Percentiles rank a stretch among this genome's conserved stretches.
Conservation (phyloP, 2,797 vertebrate genomes). For the Anguilla marmorata region DNA sequence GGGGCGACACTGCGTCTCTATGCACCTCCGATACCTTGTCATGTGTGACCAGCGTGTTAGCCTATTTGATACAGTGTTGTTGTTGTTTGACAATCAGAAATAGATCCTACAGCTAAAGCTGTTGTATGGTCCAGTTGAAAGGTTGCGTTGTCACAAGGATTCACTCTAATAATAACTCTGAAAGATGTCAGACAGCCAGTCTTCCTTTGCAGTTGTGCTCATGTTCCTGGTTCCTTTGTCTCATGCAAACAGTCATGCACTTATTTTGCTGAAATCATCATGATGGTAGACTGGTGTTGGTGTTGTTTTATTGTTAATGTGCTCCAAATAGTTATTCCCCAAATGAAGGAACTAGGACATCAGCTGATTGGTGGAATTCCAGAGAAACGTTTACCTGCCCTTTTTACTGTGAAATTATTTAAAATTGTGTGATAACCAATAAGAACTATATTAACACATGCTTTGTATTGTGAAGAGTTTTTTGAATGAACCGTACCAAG, state of each 20-base stretch:
- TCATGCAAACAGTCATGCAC: neutral
- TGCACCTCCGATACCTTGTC: neutral
- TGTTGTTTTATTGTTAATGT: neutral
- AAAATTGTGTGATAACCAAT: constrained; percentile 7
- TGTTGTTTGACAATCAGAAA: neutral
- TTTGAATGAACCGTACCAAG: neutral
- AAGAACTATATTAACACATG: neutral
- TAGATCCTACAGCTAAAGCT: neutral
- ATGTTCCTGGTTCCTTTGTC: neutral
- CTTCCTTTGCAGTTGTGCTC: neutral
- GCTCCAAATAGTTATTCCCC: neutral
- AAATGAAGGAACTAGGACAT: neutral
- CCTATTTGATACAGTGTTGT: neutral
- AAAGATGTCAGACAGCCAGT: neutral
- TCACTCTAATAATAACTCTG: neutral
- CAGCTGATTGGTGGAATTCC: neutral
- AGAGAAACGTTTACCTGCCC: neutral
- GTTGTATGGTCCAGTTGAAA: neutral
- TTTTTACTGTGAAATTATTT: constrained; percentile 20
- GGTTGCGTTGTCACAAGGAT: neutral
- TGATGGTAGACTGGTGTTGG: neutral
- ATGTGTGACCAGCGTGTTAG: neutral
- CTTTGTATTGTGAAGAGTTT: neutral
- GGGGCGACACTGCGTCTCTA: neutral
- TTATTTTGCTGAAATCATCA: neutral